Evolutionary conservation across 2,888 invertebrate species (phyloP), one percentile per base, ranked within the genome.

Genomic region (Drosophila pseudotakahashii): DNA sequence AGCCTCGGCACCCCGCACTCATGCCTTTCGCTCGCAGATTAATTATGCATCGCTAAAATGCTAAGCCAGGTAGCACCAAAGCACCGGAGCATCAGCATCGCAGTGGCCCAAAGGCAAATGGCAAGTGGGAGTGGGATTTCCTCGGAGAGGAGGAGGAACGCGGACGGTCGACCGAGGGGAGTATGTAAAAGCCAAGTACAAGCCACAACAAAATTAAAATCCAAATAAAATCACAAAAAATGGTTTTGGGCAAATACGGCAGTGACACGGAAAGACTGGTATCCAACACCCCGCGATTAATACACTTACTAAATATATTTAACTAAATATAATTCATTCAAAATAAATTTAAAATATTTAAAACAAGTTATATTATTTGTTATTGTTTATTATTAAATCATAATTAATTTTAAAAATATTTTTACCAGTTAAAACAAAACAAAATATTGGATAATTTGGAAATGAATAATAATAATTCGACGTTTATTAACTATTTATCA

Each of bases 31-130:
- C 53, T 26, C 45, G 67, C 87, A 76, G 76, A 83, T 83, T 83
- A 83, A 83, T 83, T 83, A 83, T 83, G 82, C 82, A 88, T 83
- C 87, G 82, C 82, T 71, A 80, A 83, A 82, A 83, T 86, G 82
- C 82, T 88, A 86, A 83, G 89, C 82, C 89, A 88, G 87, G 78
- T 88, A 80, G 76, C 77, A 69, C 50, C 71, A 64, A 26, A 66
- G 36, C 39, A 37, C 52, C 70, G 51, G 44, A 36, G 45, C 26
- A 45, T 45, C 45, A 37, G 58, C 63, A 69, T 45, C 72, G 26
- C 64, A 52, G 53, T 58, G 52, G 34, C 61, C 57, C 48, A 57
- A 60, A 66, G 53, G 64, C 55, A 55, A 54, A 77, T 76, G 78
- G 57, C 59, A 79, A 10, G 10, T 36, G 60, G 32, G 23, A 30